These are phyloP conservation scores for Sebastes iracundus DNA, from an alignment of 2,797 vertebrate genomes.

Conservation along the genomic window DNA sequence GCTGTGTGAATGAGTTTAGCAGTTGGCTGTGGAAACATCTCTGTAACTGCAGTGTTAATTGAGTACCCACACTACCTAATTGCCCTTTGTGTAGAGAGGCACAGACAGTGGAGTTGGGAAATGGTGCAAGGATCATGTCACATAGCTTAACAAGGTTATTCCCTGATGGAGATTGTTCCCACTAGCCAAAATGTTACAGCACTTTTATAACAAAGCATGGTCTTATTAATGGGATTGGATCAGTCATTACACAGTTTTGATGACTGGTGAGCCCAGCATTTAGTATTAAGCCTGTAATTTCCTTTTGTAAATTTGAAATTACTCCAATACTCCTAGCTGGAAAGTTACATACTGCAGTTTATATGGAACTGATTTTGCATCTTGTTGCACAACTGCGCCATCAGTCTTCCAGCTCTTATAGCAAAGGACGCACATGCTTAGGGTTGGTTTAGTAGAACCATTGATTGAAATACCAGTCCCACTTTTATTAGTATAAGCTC, in stretches of 20 bases:
- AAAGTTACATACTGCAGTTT: background rate
- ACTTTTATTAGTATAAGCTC: constrained; percentile 34
- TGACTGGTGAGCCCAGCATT: constrained; percentile 30
- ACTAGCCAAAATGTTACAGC: constrained; percentile 12
- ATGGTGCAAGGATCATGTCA: constrained; percentile 24
- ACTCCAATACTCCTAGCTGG: background rate
- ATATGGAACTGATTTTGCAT: constrained; percentile 16
- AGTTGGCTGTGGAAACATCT: constrained; percentile 46
- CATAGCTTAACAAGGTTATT: constrained; percentile 33
- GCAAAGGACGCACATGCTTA: background rate
- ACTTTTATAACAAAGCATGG: constrained; percentile 37
- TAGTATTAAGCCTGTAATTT: constrained; percentile 35
- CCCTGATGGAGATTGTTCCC: background rate
- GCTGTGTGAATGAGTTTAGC: constrained; percentile 65
- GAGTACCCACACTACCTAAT: constrained; percentile 39
- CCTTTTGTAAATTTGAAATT: constrained; percentile 27
- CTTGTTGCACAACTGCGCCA: background rate
- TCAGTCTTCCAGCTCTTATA: background rate
- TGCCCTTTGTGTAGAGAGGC: constrained; percentile 28
- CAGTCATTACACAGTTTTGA: constrained; percentile 40
- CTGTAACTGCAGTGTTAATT: constrained; percentile 46
- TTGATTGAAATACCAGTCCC: constrained; percentile 12
- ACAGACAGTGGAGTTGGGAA: constrained; percentile 12
- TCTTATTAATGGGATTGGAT: constrained; percentile 35
- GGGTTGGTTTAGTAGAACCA: constrained; percentile 2